phyloP scores from a whole-genome alignment of 2,888 invertebrate species.

The Brachypterus glaber region DNA sequence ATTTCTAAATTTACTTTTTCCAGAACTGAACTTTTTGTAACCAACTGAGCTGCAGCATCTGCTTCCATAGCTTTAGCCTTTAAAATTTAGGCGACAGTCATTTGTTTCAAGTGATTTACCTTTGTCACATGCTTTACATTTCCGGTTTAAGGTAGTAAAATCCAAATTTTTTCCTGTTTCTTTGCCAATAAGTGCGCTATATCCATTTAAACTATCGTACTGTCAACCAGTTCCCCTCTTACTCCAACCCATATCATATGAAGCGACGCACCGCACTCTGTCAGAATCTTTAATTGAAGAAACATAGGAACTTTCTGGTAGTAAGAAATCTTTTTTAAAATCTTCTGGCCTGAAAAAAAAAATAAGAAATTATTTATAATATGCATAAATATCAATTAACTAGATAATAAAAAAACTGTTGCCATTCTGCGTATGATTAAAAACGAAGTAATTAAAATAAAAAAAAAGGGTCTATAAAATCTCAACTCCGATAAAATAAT shows the following conservation, averaged over 20 bases:
- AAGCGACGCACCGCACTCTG: not conserved
- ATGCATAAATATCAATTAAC: not conserved
- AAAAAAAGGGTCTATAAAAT: no score
- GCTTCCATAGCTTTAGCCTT: constrained; percentile 1
- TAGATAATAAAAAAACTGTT: not conserved
- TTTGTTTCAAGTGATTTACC: not conserved
- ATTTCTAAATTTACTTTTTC: not conserved
- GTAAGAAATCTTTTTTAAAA: not conserved
- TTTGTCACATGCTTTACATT: not conserved
- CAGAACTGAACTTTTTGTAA: not conserved
- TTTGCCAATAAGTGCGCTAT: not conserved
- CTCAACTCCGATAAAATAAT: no score
- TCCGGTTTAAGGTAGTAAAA: not conserved
- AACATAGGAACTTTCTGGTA: not conserved
- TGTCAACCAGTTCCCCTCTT: not conserved
- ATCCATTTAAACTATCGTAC: constrained; percentile 2
- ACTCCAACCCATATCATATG: constrained; percentile 5
- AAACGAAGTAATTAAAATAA: no score
- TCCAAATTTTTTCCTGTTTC: not conserved
- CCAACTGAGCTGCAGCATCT: not conserved
- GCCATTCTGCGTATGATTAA: not conserved
- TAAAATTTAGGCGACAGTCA: not conserved
- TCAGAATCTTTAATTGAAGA: not conserved
- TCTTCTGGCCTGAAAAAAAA: not conserved
- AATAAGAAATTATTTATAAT: not conserved